A percentile compares a stretch with the other conserved stretches of the same genome.
Conservation (phyloP, 2,113 vertebrate species). For the Archocentrus centrarchus region DNA sequence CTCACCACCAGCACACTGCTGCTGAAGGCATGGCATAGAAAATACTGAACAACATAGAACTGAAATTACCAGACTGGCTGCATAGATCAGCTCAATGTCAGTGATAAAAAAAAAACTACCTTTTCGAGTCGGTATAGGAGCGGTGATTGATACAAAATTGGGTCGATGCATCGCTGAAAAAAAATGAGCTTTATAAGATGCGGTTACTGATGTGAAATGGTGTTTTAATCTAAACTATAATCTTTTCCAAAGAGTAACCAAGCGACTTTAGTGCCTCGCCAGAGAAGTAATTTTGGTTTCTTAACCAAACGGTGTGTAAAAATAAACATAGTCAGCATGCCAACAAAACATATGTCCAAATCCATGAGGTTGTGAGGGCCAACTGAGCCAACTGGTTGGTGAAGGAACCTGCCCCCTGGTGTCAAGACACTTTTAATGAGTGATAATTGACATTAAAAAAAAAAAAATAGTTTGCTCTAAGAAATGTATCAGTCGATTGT, state of each 20-base stretch:
- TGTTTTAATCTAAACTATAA: slow-evolving; percentile 3
- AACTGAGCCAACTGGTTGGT: background rate
- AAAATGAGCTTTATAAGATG: background rate
- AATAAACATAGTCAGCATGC: background rate
- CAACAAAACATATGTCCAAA: background rate
- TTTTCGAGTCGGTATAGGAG: background rate
- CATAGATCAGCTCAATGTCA: background rate
- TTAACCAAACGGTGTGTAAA: background rate
- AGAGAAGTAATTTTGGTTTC: background rate
- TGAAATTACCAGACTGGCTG: background rate
- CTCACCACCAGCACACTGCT: background rate
- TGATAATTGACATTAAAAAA: background rate
- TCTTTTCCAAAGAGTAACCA: slow-evolving; percentile 1
- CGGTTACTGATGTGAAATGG: background rate
- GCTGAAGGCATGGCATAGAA: background rate
- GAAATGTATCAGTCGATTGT: background rate
- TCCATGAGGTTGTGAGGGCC: background rate
- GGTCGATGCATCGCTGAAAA: background rate
- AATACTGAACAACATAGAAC: background rate
- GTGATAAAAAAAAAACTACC: background rate
- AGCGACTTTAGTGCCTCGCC: background rate
- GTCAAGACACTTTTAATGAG: background rate
- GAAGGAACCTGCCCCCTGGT: background rate
- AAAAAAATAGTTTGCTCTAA: background rate
- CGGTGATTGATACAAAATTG: background rate